Conservation (phyloP, 2,113 vertebrate species). For the Protobothrops mucrosquamatus region DNA sequence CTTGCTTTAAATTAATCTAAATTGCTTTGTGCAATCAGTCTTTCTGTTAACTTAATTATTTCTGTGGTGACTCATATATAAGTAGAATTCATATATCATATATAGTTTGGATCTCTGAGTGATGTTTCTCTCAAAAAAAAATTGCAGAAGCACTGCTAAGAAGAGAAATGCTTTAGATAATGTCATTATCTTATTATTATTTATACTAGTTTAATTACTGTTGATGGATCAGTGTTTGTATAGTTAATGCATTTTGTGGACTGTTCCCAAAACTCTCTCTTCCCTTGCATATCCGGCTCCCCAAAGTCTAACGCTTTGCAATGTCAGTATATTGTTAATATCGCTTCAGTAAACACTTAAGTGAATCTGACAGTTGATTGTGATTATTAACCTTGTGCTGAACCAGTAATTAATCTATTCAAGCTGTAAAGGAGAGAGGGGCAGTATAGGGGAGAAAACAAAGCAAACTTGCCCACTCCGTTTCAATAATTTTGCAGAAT, state of each 20-base stretch:
- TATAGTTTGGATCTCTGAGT: background rate
- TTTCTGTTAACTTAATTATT: background rate
- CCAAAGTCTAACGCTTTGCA: slow-evolving; percentile 42
- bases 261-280: slow-evolving; percentile 5
- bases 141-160: fast-evolving
- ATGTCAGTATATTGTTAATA: slow-evolving; percentile 61
- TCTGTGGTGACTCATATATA: slow-evolving; percentile 37
- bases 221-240: slow-evolving; percentile 1
- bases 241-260: background rate
- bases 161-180: background rate
- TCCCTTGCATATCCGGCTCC: slow-evolving; percentile 33
- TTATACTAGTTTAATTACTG: background rate
- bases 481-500: slow-evolving; percentile 61
- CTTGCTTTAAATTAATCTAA: background rate
- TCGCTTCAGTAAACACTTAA: slow-evolving; percentile 64
- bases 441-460: slow-evolving; percentile 37
- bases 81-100: background rate
- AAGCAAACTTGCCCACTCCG: slow-evolving; percentile 52
- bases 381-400: slow-evolving; percentile 77
- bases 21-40: background rate
- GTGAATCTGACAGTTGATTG: slow-evolving; percentile 70
- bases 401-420: slow-evolving; percentile 75
- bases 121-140: background rate
- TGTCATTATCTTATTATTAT: background rate
- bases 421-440: slow-evolving; percentile 49